phyloP scores from a whole-genome alignment of 2,797 vertebrate genomes.

The Neosalanx taihuensis region DNA sequence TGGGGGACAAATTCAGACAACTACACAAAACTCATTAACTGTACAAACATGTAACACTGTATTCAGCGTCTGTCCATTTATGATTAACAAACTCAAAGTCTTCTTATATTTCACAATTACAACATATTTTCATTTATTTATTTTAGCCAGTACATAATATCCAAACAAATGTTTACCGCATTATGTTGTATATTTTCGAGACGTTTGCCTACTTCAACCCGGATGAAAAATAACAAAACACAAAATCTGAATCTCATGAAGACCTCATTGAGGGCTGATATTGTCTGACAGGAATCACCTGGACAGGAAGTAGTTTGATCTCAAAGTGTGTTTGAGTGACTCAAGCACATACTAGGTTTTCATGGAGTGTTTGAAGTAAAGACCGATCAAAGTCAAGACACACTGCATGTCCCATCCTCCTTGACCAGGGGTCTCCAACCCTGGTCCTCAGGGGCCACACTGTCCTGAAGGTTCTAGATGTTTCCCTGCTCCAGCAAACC shows the following conservation, averaged over 20 bases:
- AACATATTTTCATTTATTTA: neutral
- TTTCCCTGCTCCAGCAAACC: too few species aligned
- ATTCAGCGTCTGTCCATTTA: neutral
- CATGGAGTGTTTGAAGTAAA: neutral
- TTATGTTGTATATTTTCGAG: neutral
- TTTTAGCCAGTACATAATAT: neutral
- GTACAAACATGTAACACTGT: neutral
- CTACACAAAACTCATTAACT: neutral
- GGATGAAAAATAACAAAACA: conserved; percentile 21
- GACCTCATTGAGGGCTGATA: too few species aligned
- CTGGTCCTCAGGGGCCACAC: too few species aligned
- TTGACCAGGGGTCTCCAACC: too few species aligned
- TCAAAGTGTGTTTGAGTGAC: neutral
- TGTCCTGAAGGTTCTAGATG: too few species aligned
- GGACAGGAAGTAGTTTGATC: neutral
- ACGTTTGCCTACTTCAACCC: neutral
- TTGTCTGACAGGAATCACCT: too few species aligned
- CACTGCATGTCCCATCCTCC: too few species aligned
- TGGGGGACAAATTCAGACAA: neutral
- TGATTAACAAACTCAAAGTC: neutral
- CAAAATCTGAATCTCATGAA: neutral
- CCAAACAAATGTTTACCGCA: neutral
- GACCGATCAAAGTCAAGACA: neutral
- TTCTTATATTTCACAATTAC: neutral
- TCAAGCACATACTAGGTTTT: neutral